Evolutionary conservation across 1,140 invertebrate genomes (phyloP), one percentile per base, ranked within the genome.

Genomic region (Thaumetopoea pityocampa): DNA sequence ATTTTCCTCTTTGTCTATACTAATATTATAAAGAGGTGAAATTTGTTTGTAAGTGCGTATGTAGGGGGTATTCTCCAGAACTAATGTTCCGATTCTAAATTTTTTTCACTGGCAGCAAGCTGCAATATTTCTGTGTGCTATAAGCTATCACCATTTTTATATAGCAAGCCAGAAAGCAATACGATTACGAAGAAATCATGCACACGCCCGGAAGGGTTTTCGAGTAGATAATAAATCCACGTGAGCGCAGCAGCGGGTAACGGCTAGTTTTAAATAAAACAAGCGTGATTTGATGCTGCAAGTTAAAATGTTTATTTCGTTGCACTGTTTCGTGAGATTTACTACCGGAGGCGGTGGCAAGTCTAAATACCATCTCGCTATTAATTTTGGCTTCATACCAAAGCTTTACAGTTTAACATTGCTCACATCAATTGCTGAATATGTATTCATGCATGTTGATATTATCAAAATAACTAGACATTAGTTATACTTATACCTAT

Each of bases 331-430:
- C 19, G 17, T 19, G 35, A 59, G 51, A 63, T 63, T 63, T 63
- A 55, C 41, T 37, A 45, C 26, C 38, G 46, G 48, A 46, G 44
- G 40, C 40, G 47, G 38, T 36, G 28, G 35, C 46, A 43, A 38
- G 33, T 55, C 29, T 38, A 30, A 50, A 45, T 51, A 46, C 50
- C 55, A 46, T 20, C 11, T 34, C 19, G 24, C 48, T 51, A 46
- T 58, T 53, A 48, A 37, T 43, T 42, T 64, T 64, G 60, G 56
- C 60, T 56, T 19, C 26, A 34, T 24, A 60, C 60, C 60, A 60
- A 63, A 58, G 50, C 41, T 24, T 26, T 58, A 23, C 27, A 29
- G 45, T 47, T 43, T 30, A 23, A 56, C 40, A 42, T 51, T 56
- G 27, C 42, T 41, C 26, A 38, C 32, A 55, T 55, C 41, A 28